Evolutionary conservation across 2,888 invertebrate genomes (phyloP).

Genomic region (Caenorhabditis wallacei): DNA sequence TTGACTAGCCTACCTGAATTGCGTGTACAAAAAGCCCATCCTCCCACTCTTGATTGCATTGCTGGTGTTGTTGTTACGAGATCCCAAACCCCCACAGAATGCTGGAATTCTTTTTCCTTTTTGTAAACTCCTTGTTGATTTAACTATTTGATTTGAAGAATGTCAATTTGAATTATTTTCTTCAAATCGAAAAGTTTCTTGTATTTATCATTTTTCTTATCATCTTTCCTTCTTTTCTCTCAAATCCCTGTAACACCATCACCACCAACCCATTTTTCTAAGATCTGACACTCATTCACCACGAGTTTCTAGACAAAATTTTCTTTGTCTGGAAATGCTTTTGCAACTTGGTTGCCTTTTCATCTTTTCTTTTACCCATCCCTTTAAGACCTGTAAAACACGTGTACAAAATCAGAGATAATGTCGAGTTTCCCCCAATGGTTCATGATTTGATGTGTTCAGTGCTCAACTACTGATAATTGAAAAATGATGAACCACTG

Average conservation of each 20-base stretch:
- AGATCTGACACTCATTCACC: slow-evolving; percentile 41
- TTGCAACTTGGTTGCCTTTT: slow-evolving; percentile 41
- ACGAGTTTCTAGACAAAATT: slow-evolving; percentile 8
- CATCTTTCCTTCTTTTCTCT: slow-evolving; percentile 29
- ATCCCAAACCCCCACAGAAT: slow-evolving; percentile 35
- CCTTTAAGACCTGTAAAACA: slow-evolving; percentile 38
- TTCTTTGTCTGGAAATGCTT: not conserved
- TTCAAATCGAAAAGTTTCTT: slow-evolving; percentile 16
- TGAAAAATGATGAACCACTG: not conserved
- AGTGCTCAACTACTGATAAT: not conserved
- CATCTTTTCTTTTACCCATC: not conserved
- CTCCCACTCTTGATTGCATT: slow-evolving; percentile 49
- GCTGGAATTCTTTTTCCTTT: slow-evolving; percentile 41
- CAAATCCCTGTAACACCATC: slow-evolving; percentile 48
- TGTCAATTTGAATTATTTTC: not conserved
- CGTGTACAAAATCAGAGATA: slow-evolving; percentile 55
- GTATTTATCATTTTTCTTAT: slow-evolving; percentile 55
- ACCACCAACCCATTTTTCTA: slow-evolving; percentile 37
- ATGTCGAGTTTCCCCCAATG: slow-evolving; percentile 31
- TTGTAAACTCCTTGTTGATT: slow-evolving; percentile 43
- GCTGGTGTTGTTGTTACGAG: slow-evolving; percentile 62
- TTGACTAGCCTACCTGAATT: slow-evolving; percentile 11
- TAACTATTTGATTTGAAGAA: slow-evolving; percentile 23
- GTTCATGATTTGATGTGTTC: not conserved
- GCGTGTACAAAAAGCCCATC: slow-evolving; percentile 57